Evolutionary conservation across 2,113 vertebrate genomes (phyloP), one percentile per base, ranked within the genome.

Genomic region (Anas platyrhynchos): DNA sequence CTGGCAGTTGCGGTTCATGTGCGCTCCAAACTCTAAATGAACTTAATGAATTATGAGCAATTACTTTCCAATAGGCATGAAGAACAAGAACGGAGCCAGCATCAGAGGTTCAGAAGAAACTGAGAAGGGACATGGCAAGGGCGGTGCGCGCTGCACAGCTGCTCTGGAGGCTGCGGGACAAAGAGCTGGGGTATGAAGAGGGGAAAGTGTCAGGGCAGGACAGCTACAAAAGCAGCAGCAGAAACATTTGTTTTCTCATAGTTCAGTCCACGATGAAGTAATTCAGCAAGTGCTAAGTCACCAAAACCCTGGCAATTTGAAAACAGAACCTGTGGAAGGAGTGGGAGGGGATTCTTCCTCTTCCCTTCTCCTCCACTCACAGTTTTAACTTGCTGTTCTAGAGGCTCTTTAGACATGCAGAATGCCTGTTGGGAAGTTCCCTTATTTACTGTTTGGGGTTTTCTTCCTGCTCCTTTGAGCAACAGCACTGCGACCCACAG

Each of bases 381-480:
- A 17, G 66, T 43, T 73, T 27, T 10, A 11, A 9, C 6, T 12
- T 34, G 31, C 80, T 83, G 11, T 82, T 91, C 38, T 52, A 9
- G 16, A 44, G 62, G 32, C 13, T 73, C 10, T 43, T 16, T 16
- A 43, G 1, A 2, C 4, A 7, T 9, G 13, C 26, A 36, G 0
- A 6, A 1, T 25, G 8, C 22, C 59, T 86, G 20, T 58, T 36
- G 43, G 13, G 25, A 72, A 73, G 66, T 65, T 68, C 34, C 32
- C 12, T 26, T 71, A 29, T 34, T 83, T 61, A 32, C 36, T n/a
- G 16, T 10, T 91, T 89, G 11, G 16, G 29, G 20, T 58, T 89
- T 89, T 77, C n/a, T 83, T 68, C 48, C 36, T 48, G 10, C 36
- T 86, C 8, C 12, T 68, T 81, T 92, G 73, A 92, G 32, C 52